phyloP scores from a whole-genome alignment of 2,797 vertebrate genomes.

The Sebastes vulpes region DNA sequence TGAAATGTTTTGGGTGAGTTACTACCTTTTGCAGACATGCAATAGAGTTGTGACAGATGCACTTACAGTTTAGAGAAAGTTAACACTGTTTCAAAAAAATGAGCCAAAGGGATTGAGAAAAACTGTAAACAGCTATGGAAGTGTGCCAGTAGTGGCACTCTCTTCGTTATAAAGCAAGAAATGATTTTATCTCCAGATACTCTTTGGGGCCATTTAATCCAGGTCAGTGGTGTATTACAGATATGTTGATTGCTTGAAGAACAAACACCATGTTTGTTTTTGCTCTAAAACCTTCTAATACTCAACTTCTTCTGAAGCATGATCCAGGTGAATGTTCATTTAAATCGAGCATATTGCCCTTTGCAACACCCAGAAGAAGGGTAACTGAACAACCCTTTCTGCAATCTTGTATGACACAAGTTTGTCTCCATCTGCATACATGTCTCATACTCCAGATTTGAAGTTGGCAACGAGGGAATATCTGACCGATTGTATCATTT shows the following conservation, averaged over 20 bases:
- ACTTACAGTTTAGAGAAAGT: too few species aligned
- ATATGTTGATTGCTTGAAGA: background rate
- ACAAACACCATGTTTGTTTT: background rate
- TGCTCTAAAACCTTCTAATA: background rate
- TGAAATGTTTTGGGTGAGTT: too few species aligned
- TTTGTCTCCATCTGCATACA: background rate
- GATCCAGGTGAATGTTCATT: too few species aligned
- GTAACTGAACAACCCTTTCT: background rate
- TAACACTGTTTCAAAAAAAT: too few species aligned
- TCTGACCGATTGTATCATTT: background rate
- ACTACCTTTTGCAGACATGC: too few species aligned
- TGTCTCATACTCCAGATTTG: background rate
- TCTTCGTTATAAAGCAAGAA: background rate
- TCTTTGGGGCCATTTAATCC: background rate
- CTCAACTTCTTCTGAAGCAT: background rate
- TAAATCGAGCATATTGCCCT: background rate
- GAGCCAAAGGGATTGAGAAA: rapidly evolving
- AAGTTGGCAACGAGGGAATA: background rate
- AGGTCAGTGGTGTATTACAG: background rate
- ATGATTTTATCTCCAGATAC: background rate
- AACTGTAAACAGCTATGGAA: background rate
- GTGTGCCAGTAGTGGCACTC: background rate
- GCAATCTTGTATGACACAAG: background rate
- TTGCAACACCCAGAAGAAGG: background rate
- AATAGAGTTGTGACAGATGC: too few species aligned